A percentile compares a stretch with the other conserved stretches of the same genome.
Conservation (phyloP, 2,113 vertebrate species). For the Tichodroma muraria region DNA sequence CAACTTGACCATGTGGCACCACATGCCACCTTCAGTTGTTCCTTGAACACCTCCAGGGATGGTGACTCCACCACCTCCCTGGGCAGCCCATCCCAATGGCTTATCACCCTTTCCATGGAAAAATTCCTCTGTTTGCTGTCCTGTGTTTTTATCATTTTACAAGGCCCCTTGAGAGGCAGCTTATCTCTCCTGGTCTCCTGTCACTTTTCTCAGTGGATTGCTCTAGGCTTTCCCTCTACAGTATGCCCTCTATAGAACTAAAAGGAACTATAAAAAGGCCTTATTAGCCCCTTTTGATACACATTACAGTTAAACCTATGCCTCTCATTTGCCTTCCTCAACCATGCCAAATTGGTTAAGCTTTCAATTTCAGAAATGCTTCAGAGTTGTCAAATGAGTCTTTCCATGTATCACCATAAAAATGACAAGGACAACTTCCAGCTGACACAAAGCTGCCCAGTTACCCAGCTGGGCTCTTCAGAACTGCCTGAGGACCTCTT, state of each 20-base stretch:
- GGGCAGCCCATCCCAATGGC: neutral
- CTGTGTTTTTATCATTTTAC: neutral
- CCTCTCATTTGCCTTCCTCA: neutral
- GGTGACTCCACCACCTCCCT: neutral
- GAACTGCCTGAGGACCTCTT: neutral
- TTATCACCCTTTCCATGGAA: neutral
- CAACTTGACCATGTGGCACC: neutral
- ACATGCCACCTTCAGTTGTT: fast-evolving
- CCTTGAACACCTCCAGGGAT: neutral
- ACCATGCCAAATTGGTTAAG: neutral
- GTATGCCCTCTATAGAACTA: too few relatives aligned
- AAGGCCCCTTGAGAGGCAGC: neutral
- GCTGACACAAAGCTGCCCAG: neutral
- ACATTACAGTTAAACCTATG: neutral
- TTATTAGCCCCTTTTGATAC: neutral
- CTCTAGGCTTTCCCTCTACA: neutral
- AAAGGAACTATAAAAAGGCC: neutral
- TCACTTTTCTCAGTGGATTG: neutral
- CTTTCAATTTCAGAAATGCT: neutral
- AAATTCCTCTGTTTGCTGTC: neutral
- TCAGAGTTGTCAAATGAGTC: neutral
- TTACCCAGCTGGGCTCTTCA: neutral
- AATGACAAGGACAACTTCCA: neutral
- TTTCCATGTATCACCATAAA: neutral
- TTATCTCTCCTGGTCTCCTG: neutral